Percentiles rank a stretch among this genome's conserved stretches.
These are phyloP conservation scores for Magallana angulata DNA, from an alignment of 1,140 invertebrate genomes.

Conservation along the genomic window DNA sequence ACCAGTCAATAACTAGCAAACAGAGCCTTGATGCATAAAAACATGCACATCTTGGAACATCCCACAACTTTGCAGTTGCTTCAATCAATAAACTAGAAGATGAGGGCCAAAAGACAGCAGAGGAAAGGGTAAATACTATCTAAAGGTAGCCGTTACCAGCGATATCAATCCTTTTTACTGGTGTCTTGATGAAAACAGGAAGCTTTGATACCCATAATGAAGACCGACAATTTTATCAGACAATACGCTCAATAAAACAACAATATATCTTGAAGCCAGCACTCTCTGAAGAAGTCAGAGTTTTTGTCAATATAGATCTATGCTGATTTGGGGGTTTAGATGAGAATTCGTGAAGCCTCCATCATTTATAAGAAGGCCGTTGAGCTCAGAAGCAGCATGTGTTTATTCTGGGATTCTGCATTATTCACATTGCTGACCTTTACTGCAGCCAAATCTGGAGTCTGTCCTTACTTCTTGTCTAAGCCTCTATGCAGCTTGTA, in stretches of 20 bases:
- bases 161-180: background rate
- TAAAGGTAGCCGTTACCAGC: background rate
- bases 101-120: background rate
- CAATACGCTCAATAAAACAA: slow-evolving; percentile 16
- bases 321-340: background rate
- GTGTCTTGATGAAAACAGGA: background rate
- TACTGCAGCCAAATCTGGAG: background rate
- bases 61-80: slow-evolving; percentile 11
- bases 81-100: slow-evolving; percentile 1
- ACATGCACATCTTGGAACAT: slow-evolving; percentile 20
- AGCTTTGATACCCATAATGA: slow-evolving; percentile 20
- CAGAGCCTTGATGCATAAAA: background rate
- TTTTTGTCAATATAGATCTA: slow-evolving; percentile 10
- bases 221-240: slow-evolving; percentile 33
- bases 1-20: slow-evolving; percentile 3
- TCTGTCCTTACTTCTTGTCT: background rate
- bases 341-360: slow-evolving; percentile 7
- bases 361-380: background rate
- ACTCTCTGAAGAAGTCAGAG: background rate
- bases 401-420: background rate
- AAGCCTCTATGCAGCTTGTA: too few species aligned
- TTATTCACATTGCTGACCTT: slow-evolving; percentile 31
- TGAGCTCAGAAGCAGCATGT: background rate
- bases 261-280: slow-evolving; percentile 5
- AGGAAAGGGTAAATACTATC: background rate